These are phyloP conservation scores for Sebastolobus alascanus DNA, from an alignment of 2,797 vertebrate genomes.

Conservation along the genomic window DNA sequence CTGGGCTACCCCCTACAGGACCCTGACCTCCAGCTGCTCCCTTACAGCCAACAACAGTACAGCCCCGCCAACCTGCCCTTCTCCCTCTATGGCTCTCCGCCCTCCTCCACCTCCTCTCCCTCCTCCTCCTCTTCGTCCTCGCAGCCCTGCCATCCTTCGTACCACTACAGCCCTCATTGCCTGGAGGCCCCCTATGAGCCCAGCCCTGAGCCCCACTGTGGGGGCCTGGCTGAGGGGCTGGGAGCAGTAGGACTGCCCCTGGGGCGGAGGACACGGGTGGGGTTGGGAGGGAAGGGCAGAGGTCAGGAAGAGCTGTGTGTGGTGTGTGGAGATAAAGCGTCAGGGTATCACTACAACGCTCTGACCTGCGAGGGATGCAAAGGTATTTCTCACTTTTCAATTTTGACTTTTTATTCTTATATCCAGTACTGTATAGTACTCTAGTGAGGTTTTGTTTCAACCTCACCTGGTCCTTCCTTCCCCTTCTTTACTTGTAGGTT, in stretches of 20 bases:
- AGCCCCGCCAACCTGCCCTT: slow-evolving; percentile 83
- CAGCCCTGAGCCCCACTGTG: slow-evolving; percentile 79
- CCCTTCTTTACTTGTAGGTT: slow-evolving; percentile 79
- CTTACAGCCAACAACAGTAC: slow-evolving; percentile 90
- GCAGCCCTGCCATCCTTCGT: slow-evolving; percentile 84
- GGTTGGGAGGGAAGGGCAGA: slow-evolving; percentile 82
- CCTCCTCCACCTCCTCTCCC: slow-evolving; percentile 75
- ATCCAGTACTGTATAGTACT: not conserved
- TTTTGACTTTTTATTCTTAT: not conserved
- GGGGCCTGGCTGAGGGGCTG: slow-evolving; percentile 57
- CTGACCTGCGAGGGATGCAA: slow-evolving; percentile 98
- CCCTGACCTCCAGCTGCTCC: slow-evolving; percentile 88
- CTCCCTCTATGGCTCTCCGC: slow-evolving; percentile 84
- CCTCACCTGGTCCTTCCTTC: not conserved
- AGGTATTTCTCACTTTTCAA: slow-evolving; percentile 79
- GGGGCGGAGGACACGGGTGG: slow-evolving; percentile 86
- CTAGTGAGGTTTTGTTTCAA: not conserved
- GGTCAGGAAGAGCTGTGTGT: slow-evolving; percentile 95
- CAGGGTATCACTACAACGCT: slow-evolving; percentile 96
- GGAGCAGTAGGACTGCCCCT: slow-evolving; percentile 75
- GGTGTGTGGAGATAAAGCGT: slow-evolving; percentile 95
- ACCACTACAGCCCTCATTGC: slow-evolving; percentile 85
- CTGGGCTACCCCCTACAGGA: slow-evolving; percentile 90
- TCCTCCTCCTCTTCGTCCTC: slow-evolving; percentile 78
- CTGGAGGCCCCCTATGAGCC: slow-evolving; percentile 82